A percentile compares a stretch with the other conserved stretches of the same genome.
Conservation (phyloP, 2,888 invertebrate species). For the Nomada ruficornis region DNA sequence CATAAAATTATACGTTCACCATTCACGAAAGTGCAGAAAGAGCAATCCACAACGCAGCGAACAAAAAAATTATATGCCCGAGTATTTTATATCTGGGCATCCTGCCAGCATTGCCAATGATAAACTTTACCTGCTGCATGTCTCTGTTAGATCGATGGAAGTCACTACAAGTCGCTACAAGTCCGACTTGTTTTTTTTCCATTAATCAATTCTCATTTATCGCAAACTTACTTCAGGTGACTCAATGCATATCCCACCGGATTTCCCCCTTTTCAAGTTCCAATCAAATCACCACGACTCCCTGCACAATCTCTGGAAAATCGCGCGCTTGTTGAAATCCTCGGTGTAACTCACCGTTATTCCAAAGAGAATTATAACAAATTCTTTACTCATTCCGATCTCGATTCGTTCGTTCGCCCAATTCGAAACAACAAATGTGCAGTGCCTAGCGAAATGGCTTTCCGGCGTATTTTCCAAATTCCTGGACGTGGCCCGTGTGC, state of each 20-base stretch:
- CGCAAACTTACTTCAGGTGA: no score
- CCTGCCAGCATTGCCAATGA: no score
- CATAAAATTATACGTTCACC: background rate
- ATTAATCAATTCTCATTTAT: no score
- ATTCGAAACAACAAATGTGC: background rate
- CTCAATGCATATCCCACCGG: background rate
- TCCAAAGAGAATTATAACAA: no score
- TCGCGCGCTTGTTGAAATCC: background rate
- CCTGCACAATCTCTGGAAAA: background rate
- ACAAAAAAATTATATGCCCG: no score
- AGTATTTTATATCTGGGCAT: no score
- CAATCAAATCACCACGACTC: background rate
- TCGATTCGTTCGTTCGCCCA: background rate
- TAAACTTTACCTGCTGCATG: background rate
- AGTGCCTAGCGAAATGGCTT: background rate
- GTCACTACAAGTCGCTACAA: background rate
- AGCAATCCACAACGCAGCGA: no score
- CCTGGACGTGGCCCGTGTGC: background rate
- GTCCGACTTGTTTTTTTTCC: no score
- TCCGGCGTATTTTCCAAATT: slow-evolving; percentile 2
- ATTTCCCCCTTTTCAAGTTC: background rate
- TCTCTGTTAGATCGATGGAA: background rate
- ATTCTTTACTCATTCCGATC: background rate
- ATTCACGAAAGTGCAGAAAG: no score
- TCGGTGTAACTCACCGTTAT: background rate